Evolutionary conservation across 2,888 invertebrate genomes (phyloP), one percentile per base, ranked within the genome.

Genomic region (Heterodera filipjevi): DNA sequence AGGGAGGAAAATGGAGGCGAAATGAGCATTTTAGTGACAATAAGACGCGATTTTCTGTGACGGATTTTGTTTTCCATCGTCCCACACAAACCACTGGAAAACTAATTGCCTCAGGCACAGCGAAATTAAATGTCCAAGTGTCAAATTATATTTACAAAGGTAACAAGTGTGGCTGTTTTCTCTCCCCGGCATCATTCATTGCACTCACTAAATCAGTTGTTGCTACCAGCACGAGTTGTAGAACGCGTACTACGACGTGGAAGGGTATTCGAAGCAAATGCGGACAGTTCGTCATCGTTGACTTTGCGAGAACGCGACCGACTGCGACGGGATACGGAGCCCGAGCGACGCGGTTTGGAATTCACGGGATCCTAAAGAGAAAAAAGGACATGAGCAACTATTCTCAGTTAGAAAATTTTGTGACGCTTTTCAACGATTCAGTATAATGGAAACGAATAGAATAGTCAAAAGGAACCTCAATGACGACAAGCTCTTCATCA

Each of bases 271-370:
- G 68, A 77, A 3, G 16, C 22, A 27, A 33, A 46, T 66, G 27
- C 33, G 32, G 71, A 46, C 49, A 32, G 53, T 27, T 6, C 59
- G 27, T 27, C 12, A 3, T 71, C 76, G 27, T 59, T 32, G 22
- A 19, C 46, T 39, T 72, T 71, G 19, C 78, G 72, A 14, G 78
- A 78, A 32, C 78, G 78, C 22, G 78, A 78, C 27, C 74, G 78
- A 39, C 73, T 68, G 30, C 35, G 32, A 2, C 68, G 68, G 33
- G 59, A 59, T 1, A 22, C n/a, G 27, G 59, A 59, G 74, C 30
- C 46, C 27, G 73, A 30, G 32, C 73, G 73, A 33, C 46, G 46
- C 32, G 71, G 71, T 33, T 66, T 44, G 33, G 66, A 66, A 35
- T 46, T 27, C 32, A 59, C 32, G 70, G 78, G 66, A 32, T 75